phyloP scores from a whole-genome alignment of 2,888 invertebrate genomes.

The Rotaria macrura region DNA sequence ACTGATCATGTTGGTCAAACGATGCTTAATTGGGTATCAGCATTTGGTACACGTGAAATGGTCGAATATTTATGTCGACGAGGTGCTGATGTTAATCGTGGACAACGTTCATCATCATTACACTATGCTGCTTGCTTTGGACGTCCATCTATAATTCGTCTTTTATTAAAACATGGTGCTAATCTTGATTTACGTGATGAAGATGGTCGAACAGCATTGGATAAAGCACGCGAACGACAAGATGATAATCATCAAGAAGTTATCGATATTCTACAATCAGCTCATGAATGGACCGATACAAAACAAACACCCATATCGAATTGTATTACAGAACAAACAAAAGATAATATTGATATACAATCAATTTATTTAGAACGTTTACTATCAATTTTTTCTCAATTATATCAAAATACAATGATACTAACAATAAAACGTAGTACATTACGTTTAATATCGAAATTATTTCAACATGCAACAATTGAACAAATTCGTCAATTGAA shows the following conservation, averaged over 20 bases:
- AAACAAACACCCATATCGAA: slow-evolving; percentile 30
- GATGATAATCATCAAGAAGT: slow-evolving; percentile 57
- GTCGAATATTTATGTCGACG: slow-evolving; percentile 74
- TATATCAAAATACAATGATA: slow-evolving; percentile 47
- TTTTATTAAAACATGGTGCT: slow-evolving; percentile 77
- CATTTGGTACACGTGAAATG: slow-evolving; percentile 98
- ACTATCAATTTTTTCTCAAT: slow-evolving; percentile 79
- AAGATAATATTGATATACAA: slow-evolving; percentile 88
- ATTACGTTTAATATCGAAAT: slow-evolving; percentile 19
- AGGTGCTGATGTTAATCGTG: slow-evolving; percentile 93
- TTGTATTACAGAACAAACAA: slow-evolving; percentile 23
- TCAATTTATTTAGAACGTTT: slow-evolving; percentile 75
- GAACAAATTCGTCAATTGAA: neutral
- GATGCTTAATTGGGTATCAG: slow-evolving; percentile 71
- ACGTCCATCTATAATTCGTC: slow-evolving; percentile 78
- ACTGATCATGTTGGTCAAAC: slow-evolving; percentile 99
- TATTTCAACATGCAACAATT: neutral
- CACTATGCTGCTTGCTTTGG: slow-evolving; percentile 96
- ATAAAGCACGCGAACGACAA: slow-evolving; percentile 88
- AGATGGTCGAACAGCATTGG: slow-evolving; percentile 93
- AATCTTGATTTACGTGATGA: slow-evolving; percentile 91
- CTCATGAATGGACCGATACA: slow-evolving; percentile 38
- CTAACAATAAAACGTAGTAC: slow-evolving; percentile 43
- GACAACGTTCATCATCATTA: slow-evolving; percentile 85
- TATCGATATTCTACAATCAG: slow-evolving; percentile 48